Conservation (phyloP, 2,888 invertebrate species). For the Scaptomyza caliginosa region DNA sequence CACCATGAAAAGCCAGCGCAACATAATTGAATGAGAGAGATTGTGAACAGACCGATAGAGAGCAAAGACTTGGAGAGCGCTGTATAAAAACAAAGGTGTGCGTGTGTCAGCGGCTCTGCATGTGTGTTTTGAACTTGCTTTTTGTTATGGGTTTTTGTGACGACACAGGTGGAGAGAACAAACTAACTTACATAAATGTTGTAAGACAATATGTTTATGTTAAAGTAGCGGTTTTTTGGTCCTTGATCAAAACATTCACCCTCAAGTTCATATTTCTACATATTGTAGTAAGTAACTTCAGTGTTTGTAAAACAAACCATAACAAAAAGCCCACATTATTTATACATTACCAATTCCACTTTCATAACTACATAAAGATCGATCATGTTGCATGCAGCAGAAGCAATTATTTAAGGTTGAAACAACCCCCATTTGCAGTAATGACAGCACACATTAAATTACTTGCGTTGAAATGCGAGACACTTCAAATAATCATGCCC, state of each 20-base stretch:
- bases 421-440: constrained; percentile 58
- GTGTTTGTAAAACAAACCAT: constrained; percentile 22
- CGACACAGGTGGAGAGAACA: constrained; percentile 32
- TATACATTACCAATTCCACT: constrained; percentile 43
- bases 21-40: constrained; percentile 54
- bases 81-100: constrained; percentile 9
- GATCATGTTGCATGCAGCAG: constrained; percentile 71
- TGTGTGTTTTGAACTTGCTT: constrained; percentile 20
- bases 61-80: constrained; percentile 1
- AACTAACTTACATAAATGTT: constrained; percentile 10
- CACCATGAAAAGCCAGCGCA: constrained; percentile 34
- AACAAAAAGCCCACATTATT: constrained; percentile 57
- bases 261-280: constrained; percentile 15
- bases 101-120: constrained; percentile 18
- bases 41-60: constrained; percentile 2
- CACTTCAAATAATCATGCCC: constrained; percentile 59
- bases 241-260: constrained; percentile 33
- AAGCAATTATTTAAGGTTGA: constrained; percentile 12
- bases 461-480: constrained; percentile 46
- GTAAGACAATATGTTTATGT: constrained; percentile 3
- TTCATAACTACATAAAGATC: constrained; percentile 41
- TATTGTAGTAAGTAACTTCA: constrained; percentile 6
- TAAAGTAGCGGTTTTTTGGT: neutral
- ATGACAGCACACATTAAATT: constrained; percentile 56
- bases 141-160: constrained; percentile 55